phyloP scores from a whole-genome alignment of 2,888 invertebrate species.

The Dorcus parallelipipedus region DNA sequence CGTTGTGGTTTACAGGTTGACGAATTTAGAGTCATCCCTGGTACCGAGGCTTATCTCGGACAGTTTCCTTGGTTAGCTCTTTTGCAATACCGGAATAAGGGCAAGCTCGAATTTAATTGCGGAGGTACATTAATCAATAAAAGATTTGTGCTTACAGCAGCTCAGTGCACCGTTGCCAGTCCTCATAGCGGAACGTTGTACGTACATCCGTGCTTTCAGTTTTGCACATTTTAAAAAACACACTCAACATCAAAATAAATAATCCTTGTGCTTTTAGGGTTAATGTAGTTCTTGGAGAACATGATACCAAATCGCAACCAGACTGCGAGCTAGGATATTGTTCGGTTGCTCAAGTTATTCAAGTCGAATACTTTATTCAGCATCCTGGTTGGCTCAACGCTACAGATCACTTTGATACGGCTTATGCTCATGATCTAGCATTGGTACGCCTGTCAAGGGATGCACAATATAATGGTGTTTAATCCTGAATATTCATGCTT shows the following conservation, averaged over 20 bases:
- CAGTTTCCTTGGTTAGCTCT: slow-evolving; percentile 65
- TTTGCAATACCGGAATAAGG: slow-evolving; percentile 49
- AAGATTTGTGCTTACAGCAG: slow-evolving; percentile 60
- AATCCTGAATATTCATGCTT: neutral
- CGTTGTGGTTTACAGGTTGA: slow-evolving; percentile 12
- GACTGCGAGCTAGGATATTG: slow-evolving; percentile 49
- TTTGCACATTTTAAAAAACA: neutral
- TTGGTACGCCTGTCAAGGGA: slow-evolving; percentile 39
- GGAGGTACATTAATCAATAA: slow-evolving; percentile 60
- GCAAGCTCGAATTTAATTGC: slow-evolving; percentile 46
- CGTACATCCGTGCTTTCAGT: slow-evolving; percentile 49
- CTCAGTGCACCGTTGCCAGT: slow-evolving; percentile 53
- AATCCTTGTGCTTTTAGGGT: slow-evolving; percentile 13
- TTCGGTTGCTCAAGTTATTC: slow-evolving; percentile 38
- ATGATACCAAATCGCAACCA: slow-evolving; percentile 39
- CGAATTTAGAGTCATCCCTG: slow-evolving; percentile 42
- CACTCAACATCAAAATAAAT: neutral
- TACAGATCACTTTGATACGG: slow-evolving; percentile 9
- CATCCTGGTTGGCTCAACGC: slow-evolving; percentile 41
- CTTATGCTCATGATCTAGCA: slow-evolving; percentile 50
- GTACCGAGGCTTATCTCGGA: slow-evolving; percentile 44
- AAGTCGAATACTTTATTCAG: slow-evolving; percentile 42
- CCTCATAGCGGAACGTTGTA: slow-evolving; percentile 43
- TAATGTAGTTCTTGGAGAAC: slow-evolving; percentile 45
- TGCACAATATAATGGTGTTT: slow-evolving; percentile 39